Conservation (phyloP, 2,113 vertebrate species). For the Neolamprologus modestus region DNA sequence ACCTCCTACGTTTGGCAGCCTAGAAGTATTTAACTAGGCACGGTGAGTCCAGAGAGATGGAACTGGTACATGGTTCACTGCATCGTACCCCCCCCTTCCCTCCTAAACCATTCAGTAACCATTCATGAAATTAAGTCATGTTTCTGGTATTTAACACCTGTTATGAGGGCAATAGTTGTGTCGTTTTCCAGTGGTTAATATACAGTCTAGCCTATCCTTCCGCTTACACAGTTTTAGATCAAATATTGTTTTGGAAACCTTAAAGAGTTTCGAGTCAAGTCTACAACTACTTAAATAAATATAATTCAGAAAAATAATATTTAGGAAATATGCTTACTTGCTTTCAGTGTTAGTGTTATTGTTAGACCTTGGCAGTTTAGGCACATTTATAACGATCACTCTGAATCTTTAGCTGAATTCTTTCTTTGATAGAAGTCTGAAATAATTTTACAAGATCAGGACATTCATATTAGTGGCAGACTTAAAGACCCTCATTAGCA, state of each 20-base stretch:
- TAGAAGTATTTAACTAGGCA: slow-evolving; percentile 12
- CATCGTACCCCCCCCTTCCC: not conserved
- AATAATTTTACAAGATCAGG: not conserved
- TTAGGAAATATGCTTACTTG: not conserved
- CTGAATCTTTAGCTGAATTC: not conserved
- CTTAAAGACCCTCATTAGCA: not conserved
- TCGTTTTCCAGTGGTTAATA: not conserved
- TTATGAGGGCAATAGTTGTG: not conserved
- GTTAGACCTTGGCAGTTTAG: not conserved
- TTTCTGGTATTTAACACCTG: not conserved
- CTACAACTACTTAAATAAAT: not conserved
- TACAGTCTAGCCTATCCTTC: not conserved
- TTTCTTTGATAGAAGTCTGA: not conserved
- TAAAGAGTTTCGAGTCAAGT: not conserved
- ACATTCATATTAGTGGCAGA: not conserved
- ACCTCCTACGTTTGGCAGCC: slow-evolving; percentile 5
- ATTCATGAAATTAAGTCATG: slow-evolving; percentile 27
- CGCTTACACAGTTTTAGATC: not conserved
- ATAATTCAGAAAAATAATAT: not conserved
- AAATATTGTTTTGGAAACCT: not conserved
- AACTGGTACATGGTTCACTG: slow-evolving; percentile 7
- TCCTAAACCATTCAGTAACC: not conserved
- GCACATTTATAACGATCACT: not conserved
- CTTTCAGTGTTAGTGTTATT: not conserved
- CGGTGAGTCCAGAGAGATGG: slow-evolving; percentile 15